Evolutionary conservation across 1,140 invertebrate species (phyloP).

Genomic region (Telenomus remus): DNA sequence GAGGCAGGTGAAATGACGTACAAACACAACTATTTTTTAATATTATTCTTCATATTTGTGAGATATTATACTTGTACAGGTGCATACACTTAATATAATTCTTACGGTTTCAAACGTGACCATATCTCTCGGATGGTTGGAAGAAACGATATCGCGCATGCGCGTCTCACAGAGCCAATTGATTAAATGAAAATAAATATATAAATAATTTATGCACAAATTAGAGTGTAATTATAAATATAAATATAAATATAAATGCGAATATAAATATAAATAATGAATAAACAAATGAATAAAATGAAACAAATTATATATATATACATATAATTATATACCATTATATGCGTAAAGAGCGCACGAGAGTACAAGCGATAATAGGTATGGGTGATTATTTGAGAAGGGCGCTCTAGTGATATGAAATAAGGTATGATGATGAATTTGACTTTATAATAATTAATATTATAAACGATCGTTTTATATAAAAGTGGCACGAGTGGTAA

Average conservation of each 20-base stretch:
- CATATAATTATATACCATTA: constrained; percentile 34
- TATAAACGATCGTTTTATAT: constrained; percentile 64
- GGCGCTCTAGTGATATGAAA: constrained; percentile 50
- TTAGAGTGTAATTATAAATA: constrained; percentile 40
- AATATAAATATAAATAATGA: constrained; percentile 12
- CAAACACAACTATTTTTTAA: constrained; percentile 47
- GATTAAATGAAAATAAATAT: constrained; percentile 45
- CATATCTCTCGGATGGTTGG: constrained; percentile 27
- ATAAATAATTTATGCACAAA: constrained; percentile 55
- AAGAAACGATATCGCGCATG: constrained; percentile 27
- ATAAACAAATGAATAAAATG: too few species aligned
- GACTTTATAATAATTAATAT: constrained; percentile 61
- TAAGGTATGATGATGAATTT: constrained; percentile 58
- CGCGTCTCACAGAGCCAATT: constrained; percentile 16
- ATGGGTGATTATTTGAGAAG: constrained; percentile 51
- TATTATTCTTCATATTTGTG: constrained; percentile 51
- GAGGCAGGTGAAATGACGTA: constrained; percentile 30
- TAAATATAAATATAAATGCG: constrained; percentile 9
- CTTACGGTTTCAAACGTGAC: constrained; percentile 28
- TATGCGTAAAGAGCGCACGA: constrained; percentile 41
- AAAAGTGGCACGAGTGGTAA: constrained; percentile 61
- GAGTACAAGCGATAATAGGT: constrained; percentile 39
- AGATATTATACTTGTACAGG: constrained; percentile 49
- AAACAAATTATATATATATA: constrained; percentile 20
- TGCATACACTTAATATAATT: constrained; percentile 42